These are phyloP conservation scores for Tautogolabrus adspersus DNA, from an alignment of 2,113 vertebrate genomes.

Conservation along the genomic window DNA sequence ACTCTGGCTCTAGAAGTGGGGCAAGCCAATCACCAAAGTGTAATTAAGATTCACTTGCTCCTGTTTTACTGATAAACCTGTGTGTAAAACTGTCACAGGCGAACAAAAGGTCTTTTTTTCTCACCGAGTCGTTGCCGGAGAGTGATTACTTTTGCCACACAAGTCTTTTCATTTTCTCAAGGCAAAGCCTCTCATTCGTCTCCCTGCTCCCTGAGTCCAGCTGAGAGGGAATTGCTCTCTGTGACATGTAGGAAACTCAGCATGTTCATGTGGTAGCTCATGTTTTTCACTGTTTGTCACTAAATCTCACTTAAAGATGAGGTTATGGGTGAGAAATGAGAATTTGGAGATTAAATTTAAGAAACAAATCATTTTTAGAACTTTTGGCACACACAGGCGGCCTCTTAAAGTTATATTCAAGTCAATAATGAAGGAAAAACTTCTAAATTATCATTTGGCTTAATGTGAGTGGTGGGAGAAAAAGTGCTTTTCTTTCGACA, in stretches of 20 bases:
- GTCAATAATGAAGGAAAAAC: background rate
- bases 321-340: background rate
- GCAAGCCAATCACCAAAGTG: conserved; percentile 64
- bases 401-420: background rate
- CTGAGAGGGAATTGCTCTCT: conserved; percentile 40
- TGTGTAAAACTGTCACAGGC: conserved; percentile 69
- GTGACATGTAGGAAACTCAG: conserved; percentile 51
- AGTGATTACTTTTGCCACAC: conserved; percentile 68
- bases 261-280: conserved; percentile 23
- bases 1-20: conserved; percentile 26
- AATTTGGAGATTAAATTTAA: background rate
- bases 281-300: conserved; percentile 1
- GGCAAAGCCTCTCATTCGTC: conserved; percentile 51
- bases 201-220: conserved; percentile 35
- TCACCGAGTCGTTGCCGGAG: conserved; percentile 63
- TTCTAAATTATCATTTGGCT: background rate
- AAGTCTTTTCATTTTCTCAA: conserved; percentile 67
- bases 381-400: no score
- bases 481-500: conserved; percentile 50
- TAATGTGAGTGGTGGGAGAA: conserved; percentile 42
- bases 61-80: conserved; percentile 74
- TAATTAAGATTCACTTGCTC: conserved; percentile 77
- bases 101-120: conserved; percentile 69
- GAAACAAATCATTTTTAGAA: background rate
- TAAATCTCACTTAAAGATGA: conserved; percentile 8